Base-by-base conservation (phyloP, 2,113 vertebrate genomes). In the Cardinalis cardinalis region DNA sequence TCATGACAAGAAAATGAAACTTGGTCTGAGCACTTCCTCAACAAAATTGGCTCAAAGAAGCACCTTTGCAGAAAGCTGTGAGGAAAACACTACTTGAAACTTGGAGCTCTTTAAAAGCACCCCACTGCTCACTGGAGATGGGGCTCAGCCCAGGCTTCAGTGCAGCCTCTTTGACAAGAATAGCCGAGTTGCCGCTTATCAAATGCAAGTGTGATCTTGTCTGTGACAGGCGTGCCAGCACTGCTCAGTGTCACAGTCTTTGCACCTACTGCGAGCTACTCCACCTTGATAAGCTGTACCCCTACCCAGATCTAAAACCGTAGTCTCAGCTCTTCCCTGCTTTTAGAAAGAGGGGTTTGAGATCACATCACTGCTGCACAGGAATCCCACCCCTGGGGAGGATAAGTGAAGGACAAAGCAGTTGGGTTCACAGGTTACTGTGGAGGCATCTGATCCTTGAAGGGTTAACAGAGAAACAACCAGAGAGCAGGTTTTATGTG, bases 231-330 rank as follows among this genome's bases (percentile, higher is more conserved):
- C 0, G 5, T 71, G 94, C 87, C 92, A 93, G 91, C 84, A 68
- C 95, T 96, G 95, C 89, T 95, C 87, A 94, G 94, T 89, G 84
- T 96, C 94, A 93, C 5, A 63, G 92, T 85, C 91, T 95, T 95
- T 92, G 89, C 95, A 96, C 95, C 95, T 95, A 83, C 92, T 90
- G 92, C 68, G 93, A 91, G 90, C 70, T 92, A 65, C 76, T 81
- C 80, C 44, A 86, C 78, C 63, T 89, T 89, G 95, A 96, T 95
- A 96, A 95, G 74, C 52, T 34, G 14, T 14, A 87, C n/a, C 36
- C 40, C 59, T 87, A 38, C 78, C 74, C 92, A 85, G 51, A 73
- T 13, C 55, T 89, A 73, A 92, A 79, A 46, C 55, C 1, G 0
- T 5, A 48, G 63, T 38, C 84, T 59, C 59, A 74, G 48, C 68